Percentiles rank a stretch among this genome's conserved stretches.
These are phyloP conservation scores for Cyanocitta stelleri DNA, from an alignment of 2,113 vertebrate species.

Conservation along the genomic window DNA sequence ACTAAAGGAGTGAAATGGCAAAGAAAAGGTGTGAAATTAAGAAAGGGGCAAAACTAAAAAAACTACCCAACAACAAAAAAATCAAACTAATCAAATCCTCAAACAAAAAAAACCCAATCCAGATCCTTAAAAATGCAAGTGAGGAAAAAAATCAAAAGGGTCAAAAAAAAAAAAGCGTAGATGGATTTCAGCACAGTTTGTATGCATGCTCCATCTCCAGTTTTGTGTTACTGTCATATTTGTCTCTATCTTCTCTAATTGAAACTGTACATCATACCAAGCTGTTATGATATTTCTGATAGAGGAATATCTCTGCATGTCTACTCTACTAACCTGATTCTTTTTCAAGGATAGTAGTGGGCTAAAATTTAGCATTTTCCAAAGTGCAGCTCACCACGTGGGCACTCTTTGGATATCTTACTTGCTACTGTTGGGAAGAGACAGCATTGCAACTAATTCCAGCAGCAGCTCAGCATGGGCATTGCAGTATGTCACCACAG, in stretches of 20 bases:
- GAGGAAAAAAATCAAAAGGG: neutral
- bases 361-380: neutral
- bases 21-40: neutral
- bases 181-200: neutral
- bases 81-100: neutral
- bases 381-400: neutral
- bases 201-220: neutral
- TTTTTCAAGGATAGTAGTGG: neutral
- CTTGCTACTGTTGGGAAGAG: rapidly evolving
- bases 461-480: neutral
- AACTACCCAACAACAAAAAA: neutral
- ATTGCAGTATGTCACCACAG: neutral
- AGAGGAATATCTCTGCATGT: neutral
- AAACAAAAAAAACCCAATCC: neutral
- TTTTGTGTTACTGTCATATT: neutral
- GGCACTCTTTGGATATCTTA: rapidly evolving
- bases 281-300: neutral
- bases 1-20: neutral
- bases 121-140: neutral
- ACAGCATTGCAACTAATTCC: rapidly evolving
- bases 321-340: neutral
- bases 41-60: neutral
- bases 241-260: neutral
- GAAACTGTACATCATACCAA: neutral
- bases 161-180: too few species aligned